phyloP scores from a whole-genome alignment of 2,797 vertebrate genomes.

The Falco biarmicus region DNA sequence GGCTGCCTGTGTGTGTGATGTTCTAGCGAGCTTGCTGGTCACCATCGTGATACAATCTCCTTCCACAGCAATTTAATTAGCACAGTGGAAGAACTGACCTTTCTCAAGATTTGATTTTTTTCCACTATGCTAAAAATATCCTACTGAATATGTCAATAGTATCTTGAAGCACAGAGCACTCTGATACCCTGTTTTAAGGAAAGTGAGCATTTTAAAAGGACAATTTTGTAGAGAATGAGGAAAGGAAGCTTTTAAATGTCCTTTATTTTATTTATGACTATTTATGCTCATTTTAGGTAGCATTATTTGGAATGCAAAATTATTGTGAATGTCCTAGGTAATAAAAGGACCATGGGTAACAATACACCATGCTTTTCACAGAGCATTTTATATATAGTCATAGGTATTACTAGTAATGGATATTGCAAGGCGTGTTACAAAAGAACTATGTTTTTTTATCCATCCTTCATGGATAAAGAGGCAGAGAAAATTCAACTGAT shows the following conservation, averaged over 20 bases:
- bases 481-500: not conserved
- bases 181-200: not conserved
- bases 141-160: constrained; percentile 64
- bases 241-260: not conserved
- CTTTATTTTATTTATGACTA: not conserved
- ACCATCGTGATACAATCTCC: constrained; percentile 72
- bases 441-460: not conserved
- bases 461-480: not conserved
- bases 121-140: constrained; percentile 76
- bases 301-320: not conserved
- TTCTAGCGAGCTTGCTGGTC: constrained; percentile 20
- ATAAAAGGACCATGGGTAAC: not conserved
- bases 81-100: constrained; percentile 75
- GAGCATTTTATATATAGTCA: not conserved
- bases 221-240: not conserved
- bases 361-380: not conserved
- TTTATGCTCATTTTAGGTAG: not conserved
- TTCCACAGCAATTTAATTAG: constrained; percentile 79
- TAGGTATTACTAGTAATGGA: not conserved
- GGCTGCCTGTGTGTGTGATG: not conserved
- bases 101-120: constrained; percentile 74
- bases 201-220: not conserved
- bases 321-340: not conserved
- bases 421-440: not conserved
- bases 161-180: constrained; percentile 55